These are phyloP conservation scores for Anguilla rostrata DNA, from an alignment of 2,113 vertebrate species.

Conservation along the genomic window DNA sequence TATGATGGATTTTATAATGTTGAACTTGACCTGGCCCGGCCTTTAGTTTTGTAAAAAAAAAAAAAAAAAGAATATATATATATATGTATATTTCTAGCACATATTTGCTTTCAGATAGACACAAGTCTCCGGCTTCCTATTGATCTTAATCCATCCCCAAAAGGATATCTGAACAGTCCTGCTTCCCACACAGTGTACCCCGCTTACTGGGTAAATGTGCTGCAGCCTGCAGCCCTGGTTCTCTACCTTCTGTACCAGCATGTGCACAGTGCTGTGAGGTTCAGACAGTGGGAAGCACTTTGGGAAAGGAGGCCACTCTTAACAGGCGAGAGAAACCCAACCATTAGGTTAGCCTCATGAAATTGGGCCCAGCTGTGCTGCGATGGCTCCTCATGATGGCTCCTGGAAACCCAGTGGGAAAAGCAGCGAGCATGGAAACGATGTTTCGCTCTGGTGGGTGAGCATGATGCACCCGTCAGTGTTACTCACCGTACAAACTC, in stretches of 20 bases:
- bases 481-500: neutral
- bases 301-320: neutral
- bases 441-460: neutral
- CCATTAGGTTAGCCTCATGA: constrained; percentile 8
- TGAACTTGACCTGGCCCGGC: neutral
- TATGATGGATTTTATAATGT: neutral
- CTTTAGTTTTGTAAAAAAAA: neutral
- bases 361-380: constrained; percentile 1
- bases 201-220: neutral
- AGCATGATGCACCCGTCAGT: neutral
- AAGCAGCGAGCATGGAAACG: neutral
- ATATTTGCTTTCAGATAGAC: neutral
- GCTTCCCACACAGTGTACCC: neutral
- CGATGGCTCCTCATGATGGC: neutral
- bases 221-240: neutral
- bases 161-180: neutral
- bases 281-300: neutral
- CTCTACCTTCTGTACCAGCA: neutral
- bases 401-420: constrained; percentile 12
- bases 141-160: neutral
- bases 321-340: neutral
- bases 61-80: no score
- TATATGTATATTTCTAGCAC: no score
- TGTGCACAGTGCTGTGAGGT: neutral
- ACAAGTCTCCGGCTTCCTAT: neutral